Evolutionary conservation across 2,113 vertebrate genomes (phyloP), one percentile per base, ranked within the genome.

Genomic region (Chaetorhynchus papuensis): DNA sequence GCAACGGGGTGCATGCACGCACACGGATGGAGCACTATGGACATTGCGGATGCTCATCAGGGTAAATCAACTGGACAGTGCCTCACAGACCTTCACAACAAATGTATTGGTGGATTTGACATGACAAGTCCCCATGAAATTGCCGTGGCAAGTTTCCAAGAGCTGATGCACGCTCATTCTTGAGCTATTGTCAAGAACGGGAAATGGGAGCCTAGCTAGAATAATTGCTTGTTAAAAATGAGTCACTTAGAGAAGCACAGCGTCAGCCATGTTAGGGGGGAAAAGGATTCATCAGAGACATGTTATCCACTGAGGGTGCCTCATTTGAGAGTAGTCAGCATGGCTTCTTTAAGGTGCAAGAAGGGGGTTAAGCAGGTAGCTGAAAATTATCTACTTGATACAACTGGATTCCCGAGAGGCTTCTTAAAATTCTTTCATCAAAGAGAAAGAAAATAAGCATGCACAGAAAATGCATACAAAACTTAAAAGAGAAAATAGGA

Each of bases 201-300:
- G 83, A 80, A 95, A 83, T 65, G 45, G n/a, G 28, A 96, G 22
- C 31, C 41, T 83, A 42, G 54, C 45, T 90, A 72, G 94, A 94
- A 90, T 89, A 90, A 96, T 81, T 89, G 86, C 28, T 37, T 94
- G 63, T 90, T 68, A 83, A 80, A 89, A 94, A 83, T 80, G 30
- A 94, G n/a, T 80, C 83, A 77, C 57, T 88, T 65, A 71, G 15
- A 94, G 68, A 69, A 94, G 54, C 41, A 24, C 57, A 80, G 57
- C 41, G 90, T 31, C 53, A 88, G 20, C 41, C 44, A 15, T 47
- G 9, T 83, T 83, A 54, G 28, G 12, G 83, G 41, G 11, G 7
- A 53, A 83, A 12, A 57, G 60, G 15, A 70, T 35, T 83, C 53
- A 64, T 54, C 63, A 61, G 49, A 83, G 23, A 19, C 21, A 22